Percentiles rank a stretch among this genome's conserved stretches.
phyloP scores from a whole-genome alignment of 1,140 invertebrate genomes.

The Helicoverpa armigera region DNA sequence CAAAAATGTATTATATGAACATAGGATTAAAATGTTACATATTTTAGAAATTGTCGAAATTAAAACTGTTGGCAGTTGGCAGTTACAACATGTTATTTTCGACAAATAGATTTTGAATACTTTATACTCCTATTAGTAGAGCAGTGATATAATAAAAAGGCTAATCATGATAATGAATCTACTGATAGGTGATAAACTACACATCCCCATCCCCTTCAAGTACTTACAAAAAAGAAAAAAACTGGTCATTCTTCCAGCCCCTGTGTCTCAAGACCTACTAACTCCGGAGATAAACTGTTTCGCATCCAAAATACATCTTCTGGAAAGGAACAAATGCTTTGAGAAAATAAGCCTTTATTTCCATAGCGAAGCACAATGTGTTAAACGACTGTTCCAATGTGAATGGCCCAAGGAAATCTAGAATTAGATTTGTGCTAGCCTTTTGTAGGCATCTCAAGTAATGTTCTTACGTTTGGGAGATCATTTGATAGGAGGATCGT shows the following conservation, averaged over 20 bases:
- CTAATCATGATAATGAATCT: too few species aligned
- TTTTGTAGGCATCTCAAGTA: conserved; percentile 36
- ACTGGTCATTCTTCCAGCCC: background rate
- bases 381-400: conserved; percentile 59
- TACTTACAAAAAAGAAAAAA: background rate
- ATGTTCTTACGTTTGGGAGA: conserved; percentile 30
- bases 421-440: conserved; percentile 54
- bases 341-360: conserved; percentile 79
- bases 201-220: too few species aligned
- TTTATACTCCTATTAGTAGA: too few species aligned
- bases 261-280: conserved; percentile 57
- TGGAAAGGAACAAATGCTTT: conserved; percentile 79
- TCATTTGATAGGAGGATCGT: conserved; percentile 16
- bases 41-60: too few species aligned
- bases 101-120: too few species aligned
- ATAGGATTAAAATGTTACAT: too few species aligned
- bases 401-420: conserved; percentile 51
- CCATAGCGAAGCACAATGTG: conserved; percentile 60
- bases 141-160: too few species aligned
- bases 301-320: conserved; percentile 80
- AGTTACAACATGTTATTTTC: too few species aligned
- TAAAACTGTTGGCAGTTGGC: too few species aligned
- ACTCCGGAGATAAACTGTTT: conserved; percentile 74
- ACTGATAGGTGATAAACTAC: too few species aligned
- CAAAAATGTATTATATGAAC: too few species aligned